phyloP scores from a whole-genome alignment of 2,888 invertebrate genomes.

The Orthonevra nobilis region DNA sequence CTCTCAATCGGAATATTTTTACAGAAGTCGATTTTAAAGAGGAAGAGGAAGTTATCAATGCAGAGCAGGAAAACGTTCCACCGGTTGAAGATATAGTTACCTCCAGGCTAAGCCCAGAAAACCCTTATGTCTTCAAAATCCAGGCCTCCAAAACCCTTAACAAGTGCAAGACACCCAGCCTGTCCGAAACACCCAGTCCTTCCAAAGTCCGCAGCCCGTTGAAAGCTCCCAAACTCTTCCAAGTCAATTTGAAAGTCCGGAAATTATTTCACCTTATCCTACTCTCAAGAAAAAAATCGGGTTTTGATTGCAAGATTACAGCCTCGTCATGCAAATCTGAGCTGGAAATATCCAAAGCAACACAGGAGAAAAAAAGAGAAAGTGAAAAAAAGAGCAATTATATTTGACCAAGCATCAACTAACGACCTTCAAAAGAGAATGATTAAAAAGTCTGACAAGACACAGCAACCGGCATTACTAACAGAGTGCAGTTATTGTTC shows the following conservation, averaged over 20 bases:
- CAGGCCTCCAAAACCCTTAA: too few relatives aligned
- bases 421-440: slow-evolving; percentile 4
- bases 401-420: not conserved
- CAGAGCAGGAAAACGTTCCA: slow-evolving; percentile 12
- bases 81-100: not conserved
- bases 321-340: slow-evolving; percentile 10
- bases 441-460: too few relatives aligned
- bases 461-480: too few relatives aligned
- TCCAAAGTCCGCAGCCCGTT: too few relatives aligned
- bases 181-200: too few relatives aligned
- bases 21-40: slow-evolving; percentile 12
- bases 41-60: not conserved
- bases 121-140: too few relatives aligned
- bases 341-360: slow-evolving; percentile 15
- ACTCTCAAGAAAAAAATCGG: slow-evolving; percentile 12
- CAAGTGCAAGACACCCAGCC: too few relatives aligned
- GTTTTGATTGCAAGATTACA: slow-evolving; percentile 14
- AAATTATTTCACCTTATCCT: slow-evolving; percentile 13
- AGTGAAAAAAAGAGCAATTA: not conserved
- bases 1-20: slow-evolving; percentile 24
- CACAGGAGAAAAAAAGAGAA: slow-evolving; percentile 6
- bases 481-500: too few relatives aligned
- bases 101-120: slow-evolving; percentile 13
- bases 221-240: slow-evolving; percentile 6
- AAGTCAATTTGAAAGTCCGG: not conserved